Conservation (phyloP, 37 sponge, comb jelly and placozoan genomes). For the Oopsacas minuta region DNA sequence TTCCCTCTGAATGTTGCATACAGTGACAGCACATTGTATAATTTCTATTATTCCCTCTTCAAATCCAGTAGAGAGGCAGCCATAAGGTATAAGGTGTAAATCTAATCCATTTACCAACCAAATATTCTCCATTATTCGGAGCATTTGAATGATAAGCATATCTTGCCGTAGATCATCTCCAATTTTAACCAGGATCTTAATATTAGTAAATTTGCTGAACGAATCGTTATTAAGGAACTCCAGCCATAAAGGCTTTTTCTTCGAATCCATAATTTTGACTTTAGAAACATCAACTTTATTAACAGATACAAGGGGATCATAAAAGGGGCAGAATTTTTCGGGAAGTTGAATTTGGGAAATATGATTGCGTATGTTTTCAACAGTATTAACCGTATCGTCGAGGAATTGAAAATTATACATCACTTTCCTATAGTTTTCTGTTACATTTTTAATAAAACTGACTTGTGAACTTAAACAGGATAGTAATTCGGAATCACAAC, state of each 20-base stretch:
- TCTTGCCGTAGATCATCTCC: slow-evolving; percentile 88
- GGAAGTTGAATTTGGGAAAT: neutral
- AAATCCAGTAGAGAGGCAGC: slow-evolving; percentile 60
- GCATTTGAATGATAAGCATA: slow-evolving; percentile 88
- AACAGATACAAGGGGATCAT: neutral
- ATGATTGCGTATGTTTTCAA: neutral
- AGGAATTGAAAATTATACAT: neutral
- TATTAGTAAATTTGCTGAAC: slow-evolving; percentile 20
- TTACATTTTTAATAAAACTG: neutral
- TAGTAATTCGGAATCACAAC: slow-evolving; percentile 44
- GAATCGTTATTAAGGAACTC: slow-evolving; percentile 67
- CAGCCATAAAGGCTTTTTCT: slow-evolving; percentile 81
- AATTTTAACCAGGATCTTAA: slow-evolving; percentile 70
- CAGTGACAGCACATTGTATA: slow-evolving; percentile 59
- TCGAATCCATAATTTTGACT: slow-evolving; percentile 71
- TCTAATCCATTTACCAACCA: slow-evolving; percentile 48
- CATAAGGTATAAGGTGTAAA: slow-evolving; percentile 55
- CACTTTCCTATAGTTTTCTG: neutral
- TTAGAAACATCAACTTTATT: neutral
- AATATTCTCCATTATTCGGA: slow-evolving; percentile 62
- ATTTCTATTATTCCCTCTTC: slow-evolving; percentile 78
- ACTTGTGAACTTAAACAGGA: neutral
- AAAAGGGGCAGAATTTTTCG: neutral
- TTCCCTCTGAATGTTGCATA: neutral
- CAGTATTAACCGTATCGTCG: neutral